Base-by-base conservation (phyloP, 1,140 invertebrate genomes). In the Pachypsylla venusta region DNA sequence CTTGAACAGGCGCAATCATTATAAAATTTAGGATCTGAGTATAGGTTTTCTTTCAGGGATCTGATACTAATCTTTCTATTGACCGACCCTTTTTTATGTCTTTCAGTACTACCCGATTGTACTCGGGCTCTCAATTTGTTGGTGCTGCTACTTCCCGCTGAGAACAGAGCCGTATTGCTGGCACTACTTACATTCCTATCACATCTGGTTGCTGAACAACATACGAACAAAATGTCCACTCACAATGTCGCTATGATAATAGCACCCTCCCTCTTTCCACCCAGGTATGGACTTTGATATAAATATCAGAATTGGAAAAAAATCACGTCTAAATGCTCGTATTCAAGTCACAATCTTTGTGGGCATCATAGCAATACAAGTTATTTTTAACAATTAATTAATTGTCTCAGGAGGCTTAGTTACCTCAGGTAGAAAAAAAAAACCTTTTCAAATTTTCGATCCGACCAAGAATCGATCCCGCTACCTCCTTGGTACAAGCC, bases 201-300 rank as follows among this genome's bases (percentile, higher is more conserved):
- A 35, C 71, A 82, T 57, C 79, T 94, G 14, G 79, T 84, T 2
- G 77, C 80, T 25, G 75, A 83, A 64, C 79, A 85, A 64, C 73
- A 77, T 61, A 74, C 74, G 56, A 95, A 93, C 70, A 89, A 89
- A 75, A 95, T 94, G 90, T 83, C 81, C 54, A 76, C 87, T 53
- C 85, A 89, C 66, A 95, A 93, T 70, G 87, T 93, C 7, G 84
- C 90, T 7, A 92, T 93, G 82, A 93, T 95, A 62, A 85, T 92
- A 58, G 90, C 90, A 12, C 90, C 90, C 27, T 90, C 91, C 53
- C 77, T 95, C 27, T 93, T 94, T 69, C 84, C 89, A 53, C 86
- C 87, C 53, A 79, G 79, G 72, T 82, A 76, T 63, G 57, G 63
- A 63, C 61, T 64, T 25, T 35, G 22, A 13, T 59, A 35, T 40